A percentile compares a stretch with the other conserved stretches of the same genome.
These are phyloP conservation scores for Aquatica leii DNA, from an alignment of 2,888 invertebrate genomes.

Conservation along the genomic window DNA sequence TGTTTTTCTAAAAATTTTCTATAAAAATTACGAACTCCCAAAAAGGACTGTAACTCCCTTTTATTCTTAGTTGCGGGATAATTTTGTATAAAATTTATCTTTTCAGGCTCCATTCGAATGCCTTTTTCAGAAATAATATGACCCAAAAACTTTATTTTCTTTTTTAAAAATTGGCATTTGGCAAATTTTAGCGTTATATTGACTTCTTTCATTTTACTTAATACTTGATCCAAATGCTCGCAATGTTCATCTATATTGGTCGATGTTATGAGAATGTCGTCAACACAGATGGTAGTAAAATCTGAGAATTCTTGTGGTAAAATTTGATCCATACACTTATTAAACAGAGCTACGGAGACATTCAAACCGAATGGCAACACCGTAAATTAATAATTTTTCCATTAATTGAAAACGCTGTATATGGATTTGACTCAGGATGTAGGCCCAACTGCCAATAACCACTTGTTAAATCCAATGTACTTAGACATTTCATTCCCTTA, in stretches of 20 bases:
- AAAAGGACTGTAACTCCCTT: constrained; percentile 34
- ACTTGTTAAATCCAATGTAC: too few relatives aligned
- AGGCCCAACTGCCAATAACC: constrained; percentile 45
- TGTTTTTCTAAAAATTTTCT: constrained; percentile 27
- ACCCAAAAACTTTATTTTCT: constrained; percentile 42
- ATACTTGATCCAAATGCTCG: constrained; percentile 30
- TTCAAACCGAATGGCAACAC: constrained; percentile 36
- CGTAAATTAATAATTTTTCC: constrained; percentile 37
- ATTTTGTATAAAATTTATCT: constrained; percentile 35
- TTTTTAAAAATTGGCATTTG: constrained; percentile 42
- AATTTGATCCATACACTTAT: constrained; percentile 26
- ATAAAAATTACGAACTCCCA: constrained; percentile 40
- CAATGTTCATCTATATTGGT: constrained; percentile 34
- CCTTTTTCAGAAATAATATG: constrained; percentile 39
- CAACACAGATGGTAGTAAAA: constrained; percentile 25
- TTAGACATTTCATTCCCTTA: constrained; percentile 33
- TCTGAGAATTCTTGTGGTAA: constrained; percentile 33
- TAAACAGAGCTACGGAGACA: constrained; percentile 33
- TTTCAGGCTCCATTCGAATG: constrained; percentile 39
- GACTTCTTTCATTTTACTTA: constrained; percentile 24
- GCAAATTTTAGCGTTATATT: constrained; percentile 37
- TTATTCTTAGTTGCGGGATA: constrained; percentile 35
- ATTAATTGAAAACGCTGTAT: constrained; percentile 41
- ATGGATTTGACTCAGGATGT: constrained; percentile 34
- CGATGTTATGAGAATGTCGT: constrained; percentile 38